These are phyloP conservation scores for Erebia epiphron DNA, from an alignment of 2,888 invertebrate genomes.

Conservation along the genomic window DNA sequence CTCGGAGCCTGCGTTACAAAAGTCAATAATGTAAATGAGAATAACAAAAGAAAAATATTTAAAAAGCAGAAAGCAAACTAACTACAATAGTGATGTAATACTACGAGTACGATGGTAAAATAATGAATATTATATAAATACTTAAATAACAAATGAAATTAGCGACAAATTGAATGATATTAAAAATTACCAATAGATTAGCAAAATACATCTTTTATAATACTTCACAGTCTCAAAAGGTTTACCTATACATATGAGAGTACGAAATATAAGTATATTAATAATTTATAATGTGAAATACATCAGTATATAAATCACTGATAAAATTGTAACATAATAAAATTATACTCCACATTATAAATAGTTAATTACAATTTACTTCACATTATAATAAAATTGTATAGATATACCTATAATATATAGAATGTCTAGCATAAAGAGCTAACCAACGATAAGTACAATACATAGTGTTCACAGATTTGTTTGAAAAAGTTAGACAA, in stretches of 20 bases:
- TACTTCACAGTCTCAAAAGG: not conserved
- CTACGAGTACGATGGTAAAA: not conserved
- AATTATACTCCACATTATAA: slow-evolving; percentile 8
- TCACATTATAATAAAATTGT: slow-evolving; percentile 4
- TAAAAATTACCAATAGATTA: not conserved
- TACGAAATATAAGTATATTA: not conserved
- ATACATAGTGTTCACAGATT: slow-evolving; percentile 28
- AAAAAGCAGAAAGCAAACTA: slow-evolving; percentile 24
- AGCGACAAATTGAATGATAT: not conserved
- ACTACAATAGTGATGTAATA: not conserved
- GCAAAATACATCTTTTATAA: not conserved
- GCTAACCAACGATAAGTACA: slow-evolving; percentile 55
- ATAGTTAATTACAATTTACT: not conserved
- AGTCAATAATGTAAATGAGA: not conserved
- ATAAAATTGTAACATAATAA: not conserved
- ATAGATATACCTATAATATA: slow-evolving; percentile 18
- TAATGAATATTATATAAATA: not conserved
- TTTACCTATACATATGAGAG: not conserved
- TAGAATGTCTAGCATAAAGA: slow-evolving; percentile 57
- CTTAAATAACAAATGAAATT: not conserved
- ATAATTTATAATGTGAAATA: slow-evolving; percentile 18
- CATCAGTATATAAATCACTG: not conserved
- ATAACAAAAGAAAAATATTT: not conserved
- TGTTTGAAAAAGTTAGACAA: slow-evolving; percentile 7
- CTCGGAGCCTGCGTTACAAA: slow-evolving; percentile 89